Evolutionary conservation across 2,113 vertebrate species (phyloP).

Genomic region (Piaya cayana): DNA sequence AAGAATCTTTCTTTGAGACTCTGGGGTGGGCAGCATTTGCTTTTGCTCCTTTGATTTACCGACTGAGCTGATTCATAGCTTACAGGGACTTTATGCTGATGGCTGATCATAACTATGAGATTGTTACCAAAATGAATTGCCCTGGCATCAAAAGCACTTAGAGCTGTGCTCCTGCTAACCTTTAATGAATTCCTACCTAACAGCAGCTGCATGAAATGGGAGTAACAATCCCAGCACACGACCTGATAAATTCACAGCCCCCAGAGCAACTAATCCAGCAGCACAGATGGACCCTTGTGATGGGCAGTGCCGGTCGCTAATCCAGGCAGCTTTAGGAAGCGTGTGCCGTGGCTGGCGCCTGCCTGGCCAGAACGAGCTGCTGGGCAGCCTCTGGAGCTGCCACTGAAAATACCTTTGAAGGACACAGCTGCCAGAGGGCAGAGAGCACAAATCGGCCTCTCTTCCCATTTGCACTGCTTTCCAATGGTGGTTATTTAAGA

Average conservation of each 20-base stretch:
- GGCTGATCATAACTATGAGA: not conserved
- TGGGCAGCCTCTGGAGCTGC: not conserved
- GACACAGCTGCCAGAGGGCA: slow-evolving; percentile 18
- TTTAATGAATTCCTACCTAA: not conserved
- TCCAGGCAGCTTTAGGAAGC: not conserved
- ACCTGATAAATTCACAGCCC: not conserved
- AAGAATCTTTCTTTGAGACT: not conserved
- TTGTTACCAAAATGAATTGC: not conserved
- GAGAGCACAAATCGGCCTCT: not conserved
- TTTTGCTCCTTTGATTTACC: not conserved
- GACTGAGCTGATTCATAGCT: not conserved
- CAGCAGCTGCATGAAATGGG: not conserved
- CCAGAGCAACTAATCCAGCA: not conserved
- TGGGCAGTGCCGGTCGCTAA: not conserved
- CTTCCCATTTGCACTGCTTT: not conserved
- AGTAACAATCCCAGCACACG: not conserved
- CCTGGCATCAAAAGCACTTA: not conserved
- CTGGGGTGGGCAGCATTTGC: accelerated
- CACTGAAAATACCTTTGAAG: not conserved
- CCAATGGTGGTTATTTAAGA: too few species aligned
- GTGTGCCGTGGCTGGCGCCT: not conserved
- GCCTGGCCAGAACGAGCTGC: not conserved
- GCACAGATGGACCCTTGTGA: not conserved
- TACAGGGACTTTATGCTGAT: not conserved
- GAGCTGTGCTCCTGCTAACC: not conserved